Evolutionary conservation across 2,113 vertebrate genomes (phyloP).

Genomic region (Rhinogobius similis): DNA sequence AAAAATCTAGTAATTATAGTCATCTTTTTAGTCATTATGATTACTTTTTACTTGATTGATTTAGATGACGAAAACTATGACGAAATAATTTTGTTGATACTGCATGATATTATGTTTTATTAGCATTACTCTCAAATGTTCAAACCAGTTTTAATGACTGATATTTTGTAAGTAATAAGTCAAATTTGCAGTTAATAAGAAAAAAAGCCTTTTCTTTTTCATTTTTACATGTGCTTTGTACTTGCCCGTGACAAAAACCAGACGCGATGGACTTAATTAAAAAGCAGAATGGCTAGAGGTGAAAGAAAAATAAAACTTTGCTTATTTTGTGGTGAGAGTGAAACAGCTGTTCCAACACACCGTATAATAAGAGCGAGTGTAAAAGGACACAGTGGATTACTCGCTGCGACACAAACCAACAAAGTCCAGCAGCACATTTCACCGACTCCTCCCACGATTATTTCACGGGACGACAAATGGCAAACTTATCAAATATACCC

Average conservation of each 20-base stretch:
- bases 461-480: slow-evolving; percentile 24
- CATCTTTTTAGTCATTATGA: too few relatives aligned
- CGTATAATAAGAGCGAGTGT: slow-evolving; percentile 7
- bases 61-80: too few relatives aligned
- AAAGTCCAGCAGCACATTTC: background rate
- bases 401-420: slow-evolving; percentile 15
- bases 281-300: slow-evolving; percentile 45
- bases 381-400: slow-evolving; percentile 24
- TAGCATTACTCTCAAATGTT: too few relatives aligned
- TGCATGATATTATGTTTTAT: too few relatives aligned
- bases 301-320: slow-evolving; percentile 39
- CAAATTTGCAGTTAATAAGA: background rate
- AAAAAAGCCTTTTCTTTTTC: background rate
- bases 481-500: background rate
- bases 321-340: slow-evolving; percentile 21
- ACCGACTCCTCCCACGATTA: slow-evolving; percentile 1
- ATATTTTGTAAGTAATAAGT: background rate
- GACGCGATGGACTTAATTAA: slow-evolving; percentile 53
- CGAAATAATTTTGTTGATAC: too few relatives aligned
- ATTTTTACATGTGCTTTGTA: background rate
- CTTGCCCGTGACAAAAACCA: slow-evolving; percentile 42
- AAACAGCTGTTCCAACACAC: slow-evolving; percentile 59
- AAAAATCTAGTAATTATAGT: too few relatives aligned
- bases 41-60: too few relatives aligned
- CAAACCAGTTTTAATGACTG: background rate